Percentiles rank a stretch among this genome's conserved stretches.
These are phyloP conservation scores for Dipodomys ordii DNA, from an alignment of 2,113 vertebrate species.

Conservation along the genomic window DNA sequence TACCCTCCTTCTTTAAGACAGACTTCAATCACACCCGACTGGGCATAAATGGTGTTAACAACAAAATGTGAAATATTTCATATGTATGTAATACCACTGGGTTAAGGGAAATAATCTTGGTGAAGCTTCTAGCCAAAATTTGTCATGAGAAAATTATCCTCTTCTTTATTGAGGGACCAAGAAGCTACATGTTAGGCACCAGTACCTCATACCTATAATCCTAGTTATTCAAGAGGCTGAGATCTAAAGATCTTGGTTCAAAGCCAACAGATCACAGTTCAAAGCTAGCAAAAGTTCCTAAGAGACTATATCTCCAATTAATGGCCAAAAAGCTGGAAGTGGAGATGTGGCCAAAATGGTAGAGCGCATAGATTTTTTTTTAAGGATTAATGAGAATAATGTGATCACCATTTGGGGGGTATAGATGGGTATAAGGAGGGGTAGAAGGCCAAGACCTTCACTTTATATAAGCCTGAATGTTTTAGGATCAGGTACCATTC, in stretches of 20 bases:
- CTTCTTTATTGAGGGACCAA: not conserved
- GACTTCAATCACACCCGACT: not conserved
- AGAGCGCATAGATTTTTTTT: too few relatives aligned
- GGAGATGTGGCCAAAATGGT: too few relatives aligned
- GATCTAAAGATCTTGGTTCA: too few relatives aligned
- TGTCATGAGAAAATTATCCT: not conserved
- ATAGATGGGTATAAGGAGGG: not conserved
- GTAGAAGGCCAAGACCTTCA: not conserved
- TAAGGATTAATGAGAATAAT: not conserved
- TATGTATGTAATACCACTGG: not conserved
- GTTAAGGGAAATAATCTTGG: not conserved
- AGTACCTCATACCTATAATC: too few relatives aligned
- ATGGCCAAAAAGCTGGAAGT: too few relatives aligned
- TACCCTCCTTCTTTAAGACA: not conserved
- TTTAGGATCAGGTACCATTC: not conserved
- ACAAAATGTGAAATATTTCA: not conserved
- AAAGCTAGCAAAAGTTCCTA: too few relatives aligned
- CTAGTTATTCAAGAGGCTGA: too few relatives aligned
- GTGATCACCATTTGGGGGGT: not conserved
- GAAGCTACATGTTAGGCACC: not conserved
- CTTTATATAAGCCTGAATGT: too few relatives aligned
- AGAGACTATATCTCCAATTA: too few relatives aligned
- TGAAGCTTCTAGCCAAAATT: not conserved
- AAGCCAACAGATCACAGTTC: too few relatives aligned
- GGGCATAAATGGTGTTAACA: not conserved